Evolutionary conservation across 2,113 vertebrate species (phyloP).

Genomic region (Plecturocebus donacophilus): DNA sequence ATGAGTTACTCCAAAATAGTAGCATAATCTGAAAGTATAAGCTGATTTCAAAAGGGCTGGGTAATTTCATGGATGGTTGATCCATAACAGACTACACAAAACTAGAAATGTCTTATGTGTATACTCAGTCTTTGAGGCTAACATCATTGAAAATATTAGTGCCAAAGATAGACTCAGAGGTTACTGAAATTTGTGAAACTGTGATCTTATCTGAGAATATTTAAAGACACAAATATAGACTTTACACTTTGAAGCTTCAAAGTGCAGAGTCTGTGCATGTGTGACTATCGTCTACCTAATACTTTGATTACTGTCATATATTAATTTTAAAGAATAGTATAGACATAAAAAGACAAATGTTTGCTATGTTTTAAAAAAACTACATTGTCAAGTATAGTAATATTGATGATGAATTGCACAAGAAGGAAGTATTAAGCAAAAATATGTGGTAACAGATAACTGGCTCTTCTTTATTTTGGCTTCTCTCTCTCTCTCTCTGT

Average conservation of each 20-base stretch:
- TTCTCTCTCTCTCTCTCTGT: background rate
- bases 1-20: background rate
- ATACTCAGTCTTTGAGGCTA: background rate
- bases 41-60: background rate
- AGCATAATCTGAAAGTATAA: background rate
- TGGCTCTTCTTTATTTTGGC: background rate
- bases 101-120: background rate
- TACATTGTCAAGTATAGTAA: background rate
- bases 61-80: conserved; percentile 38
- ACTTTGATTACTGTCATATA: background rate
- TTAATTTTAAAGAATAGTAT: too few relatives aligned
- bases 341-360: background rate
- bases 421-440: background rate
- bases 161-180: background rate
- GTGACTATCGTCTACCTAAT: background rate
- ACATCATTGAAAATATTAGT: background rate
- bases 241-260: background rate
- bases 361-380: background rate
- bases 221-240: background rate
- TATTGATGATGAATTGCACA: background rate
- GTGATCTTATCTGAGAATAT: background rate
- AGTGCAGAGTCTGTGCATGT: background rate
- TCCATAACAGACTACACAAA: background rate
- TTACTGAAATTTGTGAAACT: background rate
- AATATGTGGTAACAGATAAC: background rate